Evolutionary conservation across 1,140 invertebrate species (phyloP), one percentile per base, ranked within the genome.

Genomic region (Drosophila tsacasi): DNA sequence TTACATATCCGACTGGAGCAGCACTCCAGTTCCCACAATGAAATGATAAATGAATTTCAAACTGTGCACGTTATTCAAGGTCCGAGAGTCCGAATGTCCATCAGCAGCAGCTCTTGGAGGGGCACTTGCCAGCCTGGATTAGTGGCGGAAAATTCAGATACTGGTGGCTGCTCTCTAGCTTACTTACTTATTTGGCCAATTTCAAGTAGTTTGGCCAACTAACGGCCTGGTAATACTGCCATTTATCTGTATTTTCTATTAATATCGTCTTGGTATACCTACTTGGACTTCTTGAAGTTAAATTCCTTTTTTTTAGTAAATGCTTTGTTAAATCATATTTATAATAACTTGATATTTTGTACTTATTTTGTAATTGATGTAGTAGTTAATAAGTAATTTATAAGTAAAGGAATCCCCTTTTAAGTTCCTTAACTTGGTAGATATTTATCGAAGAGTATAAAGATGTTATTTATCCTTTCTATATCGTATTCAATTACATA

Each of bases 11-110:
- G 17, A 58, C 35, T 47, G 39, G 65, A 71, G 50, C 68, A 50
- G 47, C 68, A 50, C 37, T 71, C 39, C 39, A 71, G 64, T 39
- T 66, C 74, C 66, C 77, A 89, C 85, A 90, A 90, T 90, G 27
- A 81, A 79, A 76, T 89, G 85, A 89, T 89, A 81, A 89, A 89
- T 90, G 85, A 72, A 84, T 79, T 69, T 89, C 84, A 89, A 90
- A 89, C 85, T 89, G 84, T 90, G 84, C 77, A 79, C 85, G 81
- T 83, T 46, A 87, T 62, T 89, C 83, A 80, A 83, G 72, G 59
- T 47, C 46, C 62, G 35, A 67, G 63, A 83, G 83, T 83, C 83
- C 79, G 74, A 52, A 46, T 87, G 83, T 89, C 77, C 76, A 83
- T 87, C 84, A 83, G 27, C 57, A 19, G 52, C 30, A 8, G 30